phyloP scores from a whole-genome alignment of 2,797 vertebrate genomes.

The Melanotaenia boesemani region DNA sequence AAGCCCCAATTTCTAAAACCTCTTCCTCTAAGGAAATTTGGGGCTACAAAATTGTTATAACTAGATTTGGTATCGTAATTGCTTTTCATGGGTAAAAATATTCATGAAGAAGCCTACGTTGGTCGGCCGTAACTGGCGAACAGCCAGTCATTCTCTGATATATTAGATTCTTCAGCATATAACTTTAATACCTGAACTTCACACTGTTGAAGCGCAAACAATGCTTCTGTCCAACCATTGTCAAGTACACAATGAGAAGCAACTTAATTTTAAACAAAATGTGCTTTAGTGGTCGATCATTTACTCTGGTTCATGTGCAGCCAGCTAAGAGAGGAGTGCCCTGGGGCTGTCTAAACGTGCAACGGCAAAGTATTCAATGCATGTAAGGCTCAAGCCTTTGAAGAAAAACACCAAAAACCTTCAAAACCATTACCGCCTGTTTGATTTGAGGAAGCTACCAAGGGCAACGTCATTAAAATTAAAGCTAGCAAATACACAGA shows the following conservation, averaged over 20 bases:
- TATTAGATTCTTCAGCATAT: not conserved
- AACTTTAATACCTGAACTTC: not conserved
- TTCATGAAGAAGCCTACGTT: not conserved
- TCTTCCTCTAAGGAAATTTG: slow-evolving; percentile 24
- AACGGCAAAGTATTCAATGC: too few species aligned
- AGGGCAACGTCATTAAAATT: not conserved
- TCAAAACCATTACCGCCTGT: not conserved
- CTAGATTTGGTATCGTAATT: slow-evolving; percentile 5
- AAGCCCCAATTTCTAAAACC: slow-evolving; percentile 36
- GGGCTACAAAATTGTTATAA: slow-evolving; percentile 4
- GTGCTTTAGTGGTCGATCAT: not conserved
- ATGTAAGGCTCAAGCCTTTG: too few species aligned
- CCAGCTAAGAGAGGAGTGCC: not conserved
- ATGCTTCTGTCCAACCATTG: not conserved
- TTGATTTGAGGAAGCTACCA: not conserved
- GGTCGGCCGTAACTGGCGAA: not conserved
- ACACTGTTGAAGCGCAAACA: not conserved
- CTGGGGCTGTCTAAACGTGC: too few species aligned
- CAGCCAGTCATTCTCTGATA: not conserved
- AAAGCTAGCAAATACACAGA: not conserved
- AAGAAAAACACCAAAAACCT: not conserved
- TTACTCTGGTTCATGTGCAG: not conserved
- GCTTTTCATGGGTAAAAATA: not conserved
- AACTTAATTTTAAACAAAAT: not conserved
- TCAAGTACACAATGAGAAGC: not conserved